Evolutionary conservation across 1,140 invertebrate genomes (phyloP).

Genomic region (Pseudoatta argentina): DNA sequence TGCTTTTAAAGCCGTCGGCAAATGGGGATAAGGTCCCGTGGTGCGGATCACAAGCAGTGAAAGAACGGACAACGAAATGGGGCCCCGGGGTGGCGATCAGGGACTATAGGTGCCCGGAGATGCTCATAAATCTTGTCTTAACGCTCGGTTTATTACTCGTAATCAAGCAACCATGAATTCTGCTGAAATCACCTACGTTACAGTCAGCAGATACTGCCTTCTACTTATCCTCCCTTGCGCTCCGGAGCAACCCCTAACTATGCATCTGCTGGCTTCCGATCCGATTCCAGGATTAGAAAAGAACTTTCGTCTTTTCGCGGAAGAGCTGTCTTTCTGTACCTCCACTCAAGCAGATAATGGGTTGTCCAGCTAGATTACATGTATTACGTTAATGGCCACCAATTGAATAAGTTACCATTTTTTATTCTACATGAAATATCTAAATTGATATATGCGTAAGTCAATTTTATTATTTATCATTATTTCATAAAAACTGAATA

Average conservation of each 20-base stretch:
- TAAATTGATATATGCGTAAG: not conserved
- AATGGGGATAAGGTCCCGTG: conserved; percentile 40
- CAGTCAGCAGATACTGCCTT: conserved; percentile 75
- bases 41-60: conserved; percentile 46
- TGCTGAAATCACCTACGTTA: conserved; percentile 84
- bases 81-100: conserved; percentile 81
- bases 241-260: conserved; percentile 51
- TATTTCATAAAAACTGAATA: not conserved
- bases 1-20: conserved; percentile 38
- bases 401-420: conserved; percentile 50
- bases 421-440: not conserved
- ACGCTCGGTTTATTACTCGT: conserved; percentile 85
- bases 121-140: conserved; percentile 85
- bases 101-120: conserved; percentile 80
- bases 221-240: conserved; percentile 79
- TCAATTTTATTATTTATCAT: not conserved
- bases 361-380: not conserved
- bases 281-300: not conserved
- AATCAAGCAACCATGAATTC: conserved; percentile 86
- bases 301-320: conserved; percentile 1
- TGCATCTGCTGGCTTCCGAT: conserved; percentile 41
- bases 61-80: conserved; percentile 61
- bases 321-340: not conserved
- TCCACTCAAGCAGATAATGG: not conserved
- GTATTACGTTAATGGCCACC: conserved; percentile 27